These are phyloP conservation scores for Pararge aegeria DNA, from an alignment of 1,140 invertebrate species.

Conservation along the genomic window DNA sequence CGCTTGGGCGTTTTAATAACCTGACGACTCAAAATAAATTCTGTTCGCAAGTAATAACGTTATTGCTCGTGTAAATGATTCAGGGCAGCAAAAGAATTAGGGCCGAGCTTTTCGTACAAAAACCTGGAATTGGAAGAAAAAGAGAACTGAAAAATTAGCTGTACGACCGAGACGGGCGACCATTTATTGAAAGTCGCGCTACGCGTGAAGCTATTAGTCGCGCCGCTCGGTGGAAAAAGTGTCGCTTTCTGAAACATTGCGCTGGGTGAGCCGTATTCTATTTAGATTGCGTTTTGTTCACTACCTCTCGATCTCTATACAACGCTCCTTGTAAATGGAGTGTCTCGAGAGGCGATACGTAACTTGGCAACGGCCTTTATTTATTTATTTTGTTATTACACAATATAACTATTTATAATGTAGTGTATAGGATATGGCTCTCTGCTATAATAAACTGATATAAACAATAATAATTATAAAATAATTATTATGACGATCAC, in stretches of 20 bases:
- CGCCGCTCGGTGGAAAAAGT: constrained; percentile 60
- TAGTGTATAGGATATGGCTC: too few relatives aligned
- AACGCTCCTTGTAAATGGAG: constrained; percentile 54
- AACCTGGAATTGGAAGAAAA: not conserved
- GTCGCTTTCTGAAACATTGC: constrained; percentile 73
- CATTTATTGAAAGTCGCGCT: not conserved
- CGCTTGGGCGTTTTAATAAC: too few relatives aligned
- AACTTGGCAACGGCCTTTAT: constrained; percentile 45
- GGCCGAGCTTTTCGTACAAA: not conserved
- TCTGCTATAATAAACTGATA: too few relatives aligned
- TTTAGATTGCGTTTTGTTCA: constrained; percentile 76
- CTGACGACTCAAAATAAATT: too few relatives aligned
- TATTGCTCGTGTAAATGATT: too few relatives aligned
- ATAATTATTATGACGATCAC: too few relatives aligned
- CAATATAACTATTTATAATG: too few relatives aligned
- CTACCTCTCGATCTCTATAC: constrained; percentile 73
- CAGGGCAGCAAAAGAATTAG: too few relatives aligned
- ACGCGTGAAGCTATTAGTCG: not conserved
- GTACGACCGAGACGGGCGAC: not conserved
- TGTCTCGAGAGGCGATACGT: constrained; percentile 70
- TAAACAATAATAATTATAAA: too few relatives aligned
- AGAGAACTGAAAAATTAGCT: not conserved
- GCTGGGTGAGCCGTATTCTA: constrained; percentile 64
- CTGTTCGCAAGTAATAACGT: too few relatives aligned
- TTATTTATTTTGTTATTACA: too few relatives aligned